Evolutionary conservation across 2,797 vertebrate species (phyloP), one percentile per base, ranked within the genome.

Genomic region (Chaetophractus vellerosus): DNA sequence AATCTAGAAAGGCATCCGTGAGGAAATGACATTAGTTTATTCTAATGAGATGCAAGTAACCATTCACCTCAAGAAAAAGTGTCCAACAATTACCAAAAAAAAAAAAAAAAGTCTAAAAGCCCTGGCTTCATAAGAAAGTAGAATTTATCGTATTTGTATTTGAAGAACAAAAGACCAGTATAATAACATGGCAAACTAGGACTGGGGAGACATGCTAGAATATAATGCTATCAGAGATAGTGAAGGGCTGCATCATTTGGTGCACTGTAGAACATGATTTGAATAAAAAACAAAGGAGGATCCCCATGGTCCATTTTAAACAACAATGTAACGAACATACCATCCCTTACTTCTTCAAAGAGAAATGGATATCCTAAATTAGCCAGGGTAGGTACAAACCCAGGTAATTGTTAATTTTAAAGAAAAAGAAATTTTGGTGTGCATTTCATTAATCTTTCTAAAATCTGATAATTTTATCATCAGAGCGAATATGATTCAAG

Each of bases 1-100:
- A 88, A 90, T 68, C 15, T 36, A 57, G 41, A 92, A 92, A 83
- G 59, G 5, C 19, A 28, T 93, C 74, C 28, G 76, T 81, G n/a
- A 81, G 9, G 4, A 78, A 79, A 18, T 72, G 14, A 41, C 19
- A 38, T 31, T 16, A 64, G 26, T 90, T 48, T 75, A 84, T 74
- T 90, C 6, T 61, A 59, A 75, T 11, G 33, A 74, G 21, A 75
- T 63, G 7, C 26, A 86, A 24, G 7, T 36, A 76, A 11, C 6
- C 24, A 94, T 79, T 72, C 5, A 78, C 79, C 19, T 64, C 28
- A 57, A 82, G 12, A 64, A 93, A 84, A 4, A 64, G 6, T 18
- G 15, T 31, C 59, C 48, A 80, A 71, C 9, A 88, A 75, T 24
- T 12, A 41, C 45, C 38, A 38, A 45, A 45, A 45, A 45, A 36